Base-by-base conservation (phyloP, 2,113 vertebrate genomes). In the Marmota monax region DNA sequence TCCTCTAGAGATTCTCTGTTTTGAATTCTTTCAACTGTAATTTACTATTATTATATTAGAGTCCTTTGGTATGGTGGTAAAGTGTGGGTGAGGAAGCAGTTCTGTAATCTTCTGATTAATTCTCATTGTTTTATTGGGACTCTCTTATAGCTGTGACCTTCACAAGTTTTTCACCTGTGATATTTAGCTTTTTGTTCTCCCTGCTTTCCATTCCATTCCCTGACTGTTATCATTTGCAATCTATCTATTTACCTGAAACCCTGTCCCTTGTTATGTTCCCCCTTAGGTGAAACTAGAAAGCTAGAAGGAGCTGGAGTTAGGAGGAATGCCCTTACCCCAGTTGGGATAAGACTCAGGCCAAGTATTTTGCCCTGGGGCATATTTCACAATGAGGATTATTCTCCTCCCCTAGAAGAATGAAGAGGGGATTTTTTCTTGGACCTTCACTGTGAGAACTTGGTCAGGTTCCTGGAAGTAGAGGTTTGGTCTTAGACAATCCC, bases 321-420 rank as follows among this genome's bases (percentile, higher is more conserved):
- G 32, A 97, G 73, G 94, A 90, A 97, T 96, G 92, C 72, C 72
- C 80, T 96, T 90, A 72, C 67, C 61, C n/a, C 29, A 90, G 1
- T 7, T 74, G n/a, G 51, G 65, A 88, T 63, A 56, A 94, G 85
- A 67, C 51, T 92, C 23, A 56, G 51, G 61, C 56, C 79, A 95
- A 95, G 94, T 92, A 89, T 95, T 98, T 98, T 78, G 34, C 94
- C 97, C 90, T 92, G 90, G 92, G 95, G 96, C 95, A 67, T 45
- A 73, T 93, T 96, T 97, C 95, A 93, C 85, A 92, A 53, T 69
- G 76, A 79, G 83, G 89, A 73, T 27, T 96, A 29, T 85, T 84
- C 53, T 42, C 61, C 67, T 67, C 72, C 39, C 69, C 7, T 92
- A 34, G 18, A 70, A 37, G 45, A 82, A n/a, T 56, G n/a, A 56